Percentiles rank a stretch among this genome's conserved stretches.
Conservation (phyloP, 1,140 invertebrate species). For the Drosophila funebris region DNA sequence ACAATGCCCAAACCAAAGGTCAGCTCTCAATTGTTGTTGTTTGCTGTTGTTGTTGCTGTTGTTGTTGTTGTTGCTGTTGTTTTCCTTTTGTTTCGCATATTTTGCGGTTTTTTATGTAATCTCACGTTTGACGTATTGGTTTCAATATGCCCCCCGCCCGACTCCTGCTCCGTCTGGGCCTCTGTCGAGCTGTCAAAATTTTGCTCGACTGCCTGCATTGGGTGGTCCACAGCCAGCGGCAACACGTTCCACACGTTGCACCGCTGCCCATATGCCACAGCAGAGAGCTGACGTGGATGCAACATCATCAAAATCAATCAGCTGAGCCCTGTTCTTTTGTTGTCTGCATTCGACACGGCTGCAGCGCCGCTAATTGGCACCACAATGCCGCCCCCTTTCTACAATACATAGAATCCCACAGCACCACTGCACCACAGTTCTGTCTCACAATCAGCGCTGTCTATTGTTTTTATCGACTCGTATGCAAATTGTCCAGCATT, state of each 20-base stretch:
- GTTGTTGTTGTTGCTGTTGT: conserved; percentile 4
- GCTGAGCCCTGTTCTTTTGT: conserved; percentile 29
- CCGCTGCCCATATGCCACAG: conserved; percentile 24
- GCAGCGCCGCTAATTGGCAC: conserved; percentile 51
- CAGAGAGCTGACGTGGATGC: conserved; percentile 12
- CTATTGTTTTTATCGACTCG: conserved; percentile 33
- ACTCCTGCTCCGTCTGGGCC: background rate
- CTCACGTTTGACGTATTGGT: conserved; percentile 78
- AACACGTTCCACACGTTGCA: conserved; percentile 50
- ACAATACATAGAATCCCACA: background rate
- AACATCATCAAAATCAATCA: conserved; percentile 44
- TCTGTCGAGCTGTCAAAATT: conserved; percentile 36
- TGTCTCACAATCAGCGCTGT: conserved; percentile 29
- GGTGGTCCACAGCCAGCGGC: conserved; percentile 61
- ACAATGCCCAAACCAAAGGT: conserved; percentile 63
- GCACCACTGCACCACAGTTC: background rate
- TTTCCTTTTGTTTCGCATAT: conserved; percentile 63
- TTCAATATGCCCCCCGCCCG: conserved; percentile 51
- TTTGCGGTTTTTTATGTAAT: conserved; percentile 78
- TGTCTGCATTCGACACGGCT: conserved; percentile 32
- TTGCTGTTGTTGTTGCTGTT: conserved; percentile 4
- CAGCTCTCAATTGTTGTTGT: conserved; percentile 34
- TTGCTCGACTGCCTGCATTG: conserved; percentile 40
- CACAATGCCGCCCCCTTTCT: conserved; percentile 5
- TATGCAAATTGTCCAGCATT: conserved; percentile 40